Conservation (phyloP, 2,113 vertebrate species). For the Pipra filicauda region DNA sequence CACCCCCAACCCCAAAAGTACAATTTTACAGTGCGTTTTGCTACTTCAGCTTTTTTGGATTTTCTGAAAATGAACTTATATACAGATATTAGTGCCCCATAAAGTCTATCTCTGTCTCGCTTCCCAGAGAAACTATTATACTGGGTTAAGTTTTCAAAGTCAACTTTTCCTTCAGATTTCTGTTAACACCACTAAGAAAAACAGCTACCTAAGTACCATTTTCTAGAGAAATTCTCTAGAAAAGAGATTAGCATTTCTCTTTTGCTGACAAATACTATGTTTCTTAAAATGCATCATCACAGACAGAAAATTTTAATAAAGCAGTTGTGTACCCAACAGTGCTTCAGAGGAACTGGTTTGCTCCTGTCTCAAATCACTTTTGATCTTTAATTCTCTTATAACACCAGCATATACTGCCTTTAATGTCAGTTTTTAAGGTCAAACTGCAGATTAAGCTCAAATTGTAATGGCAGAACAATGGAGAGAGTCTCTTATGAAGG, state of each 20-base stretch:
- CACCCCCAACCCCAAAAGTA: not conserved
- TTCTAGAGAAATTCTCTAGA: not conserved
- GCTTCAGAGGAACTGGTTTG: not conserved
- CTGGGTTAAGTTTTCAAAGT: not conserved
- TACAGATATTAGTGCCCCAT: not conserved
- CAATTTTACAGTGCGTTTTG: not conserved
- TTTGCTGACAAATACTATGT: not conserved
- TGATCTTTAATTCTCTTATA: not conserved
- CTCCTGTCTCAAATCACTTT: not conserved
- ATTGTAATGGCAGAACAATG: not conserved
- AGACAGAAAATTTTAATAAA: not conserved
- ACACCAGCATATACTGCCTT: not conserved
- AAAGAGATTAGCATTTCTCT: not conserved
- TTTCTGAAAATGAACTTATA: not conserved
- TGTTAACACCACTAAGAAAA: not conserved
- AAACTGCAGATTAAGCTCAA: not conserved
- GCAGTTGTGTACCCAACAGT: not conserved
- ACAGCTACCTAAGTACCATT: not conserved
- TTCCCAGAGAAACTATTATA: not conserved
- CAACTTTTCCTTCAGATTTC: not conserved
- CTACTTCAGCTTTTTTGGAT: constrained; percentile 26
- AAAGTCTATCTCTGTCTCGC: not conserved
- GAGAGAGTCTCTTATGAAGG: not conserved
- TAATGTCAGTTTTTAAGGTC: not conserved
- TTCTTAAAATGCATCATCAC: not conserved